Conservation (phyloP, 1,140 invertebrate genomes). For the Diprion similis region DNA sequence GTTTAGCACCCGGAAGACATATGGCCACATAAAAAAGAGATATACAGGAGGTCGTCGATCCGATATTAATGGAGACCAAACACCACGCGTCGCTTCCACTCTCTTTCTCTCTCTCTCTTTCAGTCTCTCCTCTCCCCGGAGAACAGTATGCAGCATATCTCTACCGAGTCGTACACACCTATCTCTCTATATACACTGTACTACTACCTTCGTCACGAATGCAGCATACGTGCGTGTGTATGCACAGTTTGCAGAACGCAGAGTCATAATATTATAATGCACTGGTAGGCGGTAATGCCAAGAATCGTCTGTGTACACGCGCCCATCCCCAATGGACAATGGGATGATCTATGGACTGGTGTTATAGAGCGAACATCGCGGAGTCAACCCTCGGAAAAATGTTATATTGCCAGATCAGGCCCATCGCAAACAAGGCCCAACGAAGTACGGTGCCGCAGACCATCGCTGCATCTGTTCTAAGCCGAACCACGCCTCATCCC, state of each 20-base stretch:
- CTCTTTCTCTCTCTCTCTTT: not conserved
- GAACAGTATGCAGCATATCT: conserved; percentile 2
- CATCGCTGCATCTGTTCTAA: not conserved
- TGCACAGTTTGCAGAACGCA: not conserved
- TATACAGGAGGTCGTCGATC: conserved; percentile 47
- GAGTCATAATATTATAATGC: not conserved
- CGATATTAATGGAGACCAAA: conserved; percentile 60
- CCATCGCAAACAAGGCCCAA: not conserved
- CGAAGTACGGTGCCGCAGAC: not conserved
- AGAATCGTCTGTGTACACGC: conserved; percentile 43
- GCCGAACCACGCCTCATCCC: not conserved
- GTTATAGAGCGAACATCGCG: not conserved
- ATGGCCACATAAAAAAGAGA: conserved; percentile 54
- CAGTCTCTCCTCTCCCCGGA: not conserved
- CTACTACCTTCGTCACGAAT: too few species aligned
- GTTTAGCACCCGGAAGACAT: conserved; percentile 46
- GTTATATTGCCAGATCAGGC: not conserved
- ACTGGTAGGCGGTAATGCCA: not conserved
- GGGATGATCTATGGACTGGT: conserved; percentile 44
- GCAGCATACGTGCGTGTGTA: too few species aligned
- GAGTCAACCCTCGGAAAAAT: not conserved
- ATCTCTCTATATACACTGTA: too few species aligned
- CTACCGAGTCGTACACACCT: not conserved
- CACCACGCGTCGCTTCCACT: conserved; percentile 44
- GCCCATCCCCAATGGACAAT: conserved; percentile 45